phyloP scores from a whole-genome alignment of 2,113 vertebrate species.

The Dromas ardeola region DNA sequence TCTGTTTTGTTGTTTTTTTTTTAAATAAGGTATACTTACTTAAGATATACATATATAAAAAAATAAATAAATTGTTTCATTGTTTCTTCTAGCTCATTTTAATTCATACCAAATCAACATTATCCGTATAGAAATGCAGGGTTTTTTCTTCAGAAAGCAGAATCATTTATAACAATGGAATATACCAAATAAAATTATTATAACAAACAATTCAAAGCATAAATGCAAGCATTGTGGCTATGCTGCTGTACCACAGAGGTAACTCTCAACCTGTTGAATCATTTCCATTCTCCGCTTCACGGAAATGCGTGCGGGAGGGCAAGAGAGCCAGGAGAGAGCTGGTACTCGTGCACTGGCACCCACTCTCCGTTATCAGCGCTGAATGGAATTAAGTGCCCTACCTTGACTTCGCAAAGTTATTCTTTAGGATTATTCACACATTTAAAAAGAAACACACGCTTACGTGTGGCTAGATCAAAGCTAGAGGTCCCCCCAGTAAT shows the following conservation, averaged over 20 bases:
- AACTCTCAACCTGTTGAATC: not conserved
- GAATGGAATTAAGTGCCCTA: not conserved
- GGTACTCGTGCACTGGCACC: not conserved
- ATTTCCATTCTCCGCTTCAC: not conserved
- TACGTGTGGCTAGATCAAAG: not conserved
- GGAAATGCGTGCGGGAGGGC: not conserved
- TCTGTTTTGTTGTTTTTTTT: not conserved
- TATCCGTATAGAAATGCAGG: not conserved
- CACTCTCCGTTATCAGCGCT: not conserved
- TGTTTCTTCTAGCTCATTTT: not conserved
- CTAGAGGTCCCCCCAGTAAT: not conserved
- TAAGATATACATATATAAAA: constrained; percentile 12
- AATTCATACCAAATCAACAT: not conserved
- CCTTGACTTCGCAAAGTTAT: not conserved
- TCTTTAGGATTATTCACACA: not conserved
- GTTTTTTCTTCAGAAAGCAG: not conserved
- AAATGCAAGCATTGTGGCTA: not conserved
- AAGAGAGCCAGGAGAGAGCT: not conserved
- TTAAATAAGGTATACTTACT: constrained; percentile 18
- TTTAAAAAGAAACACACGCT: not conserved
- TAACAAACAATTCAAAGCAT: not conserved
- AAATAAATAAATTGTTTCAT: not conserved
- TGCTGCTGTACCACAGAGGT: not conserved
- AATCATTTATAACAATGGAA: not conserved
- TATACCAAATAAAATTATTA: not conserved